phyloP scores from a whole-genome alignment of 2,797 vertebrate genomes.

The Muraenolepis orangiensis region DNA sequence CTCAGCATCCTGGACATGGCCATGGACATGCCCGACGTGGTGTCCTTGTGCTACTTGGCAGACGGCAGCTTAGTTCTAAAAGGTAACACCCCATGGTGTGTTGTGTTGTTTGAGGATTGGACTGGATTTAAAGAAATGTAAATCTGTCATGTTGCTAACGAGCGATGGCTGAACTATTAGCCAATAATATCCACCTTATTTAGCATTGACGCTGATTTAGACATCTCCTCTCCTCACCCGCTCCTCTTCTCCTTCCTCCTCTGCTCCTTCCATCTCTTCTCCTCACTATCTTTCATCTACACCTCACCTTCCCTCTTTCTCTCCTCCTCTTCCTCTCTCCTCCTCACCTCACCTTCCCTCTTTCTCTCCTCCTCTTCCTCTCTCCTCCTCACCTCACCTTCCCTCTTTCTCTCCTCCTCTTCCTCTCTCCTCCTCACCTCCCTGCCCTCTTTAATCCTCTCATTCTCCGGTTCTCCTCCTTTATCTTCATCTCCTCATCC shows the following conservation, averaged over 20 bases:
- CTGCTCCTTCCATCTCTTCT: neutral
- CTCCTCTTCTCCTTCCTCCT: neutral
- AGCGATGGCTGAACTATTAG: too few species aligned
- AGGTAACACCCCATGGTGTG: conserved; percentile 62
- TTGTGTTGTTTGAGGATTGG: neutral
- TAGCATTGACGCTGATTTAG: neutral
- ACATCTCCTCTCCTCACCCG: neutral
- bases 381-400: neutral
- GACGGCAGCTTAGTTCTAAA: conserved; percentile 71
- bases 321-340: neutral
- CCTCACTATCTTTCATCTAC: neutral
- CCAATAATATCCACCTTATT: neutral
- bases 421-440: neutral
- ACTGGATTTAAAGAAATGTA: neutral
- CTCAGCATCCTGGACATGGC: conserved; percentile 80
- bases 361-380: neutral
- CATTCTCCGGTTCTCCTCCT: neutral
- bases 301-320: neutral
- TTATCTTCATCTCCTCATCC: neutral
- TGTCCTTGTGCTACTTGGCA: conserved; percentile 54
- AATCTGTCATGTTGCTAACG: too few species aligned
- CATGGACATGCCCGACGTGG: conserved; percentile 83
- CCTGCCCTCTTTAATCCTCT: neutral
- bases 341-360: neutral
- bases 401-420: neutral